phyloP scores from a whole-genome alignment of 2,888 invertebrate species.

The Hydropsyche betteni region DNA sequence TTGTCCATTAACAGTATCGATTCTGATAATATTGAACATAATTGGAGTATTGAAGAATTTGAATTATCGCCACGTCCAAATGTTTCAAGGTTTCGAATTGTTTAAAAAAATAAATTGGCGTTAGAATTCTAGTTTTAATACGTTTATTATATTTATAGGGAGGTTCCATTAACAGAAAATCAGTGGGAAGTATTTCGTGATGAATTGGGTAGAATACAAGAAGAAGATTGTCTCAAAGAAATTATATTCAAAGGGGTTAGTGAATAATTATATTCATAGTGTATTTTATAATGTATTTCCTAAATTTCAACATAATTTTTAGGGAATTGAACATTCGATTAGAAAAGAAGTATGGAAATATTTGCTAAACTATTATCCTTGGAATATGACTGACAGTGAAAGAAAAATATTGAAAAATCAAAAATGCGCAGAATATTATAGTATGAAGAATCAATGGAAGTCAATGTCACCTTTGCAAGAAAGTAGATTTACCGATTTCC shows the following conservation, averaged over 20 bases:
- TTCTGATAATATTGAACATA: conserved; percentile 12
- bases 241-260: conserved; percentile 90
- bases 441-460: conserved; percentile 97
- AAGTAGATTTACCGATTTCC: conserved; percentile 83
- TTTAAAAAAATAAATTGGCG: no score
- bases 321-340: conserved; percentile 83
- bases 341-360: conserved; percentile 94
- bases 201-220: conserved; percentile 73
- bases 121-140: not conserved
- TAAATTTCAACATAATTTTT: conserved; percentile 41
- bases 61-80: conserved; percentile 77
- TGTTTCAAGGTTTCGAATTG: conserved; percentile 63
- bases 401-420: conserved; percentile 74
- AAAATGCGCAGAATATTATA: conserved; percentile 87
- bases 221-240: conserved; percentile 81
- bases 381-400: conserved; percentile 80
- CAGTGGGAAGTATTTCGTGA: conserved; percentile 82
- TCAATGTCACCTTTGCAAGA: conserved; percentile 90
- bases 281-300: not conserved
- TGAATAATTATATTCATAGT: conserved; percentile 54
- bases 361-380: conserved; percentile 86
- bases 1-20: conserved; percentile 68
- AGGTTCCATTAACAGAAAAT: conserved; percentile 75
- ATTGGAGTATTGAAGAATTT: conserved; percentile 68
- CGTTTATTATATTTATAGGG: conserved; percentile 60